phyloP scores from a whole-genome alignment of 1,140 invertebrate species.

The Parasteatoda tepidariorum region DNA sequence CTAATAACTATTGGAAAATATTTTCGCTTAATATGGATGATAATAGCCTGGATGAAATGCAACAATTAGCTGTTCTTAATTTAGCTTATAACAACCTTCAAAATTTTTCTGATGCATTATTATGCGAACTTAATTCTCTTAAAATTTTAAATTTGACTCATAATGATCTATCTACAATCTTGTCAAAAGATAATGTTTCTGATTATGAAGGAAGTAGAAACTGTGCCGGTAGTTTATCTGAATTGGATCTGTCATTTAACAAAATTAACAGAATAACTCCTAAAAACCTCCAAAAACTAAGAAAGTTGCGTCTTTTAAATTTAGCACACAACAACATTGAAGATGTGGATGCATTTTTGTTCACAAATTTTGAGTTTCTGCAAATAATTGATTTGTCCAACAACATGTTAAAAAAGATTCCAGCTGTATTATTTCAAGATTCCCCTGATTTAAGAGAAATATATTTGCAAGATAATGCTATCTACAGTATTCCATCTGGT shows the following conservation, averaged over 20 bases:
- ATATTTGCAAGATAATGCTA: constrained; percentile 86
- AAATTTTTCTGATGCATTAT: constrained; percentile 64
- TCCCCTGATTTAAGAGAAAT: constrained; percentile 81
- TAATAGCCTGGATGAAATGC: constrained; percentile 72
- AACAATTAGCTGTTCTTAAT: constrained; percentile 76
- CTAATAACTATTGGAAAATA: constrained; percentile 76
- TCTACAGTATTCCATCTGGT: constrained; percentile 79
- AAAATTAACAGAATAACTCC: constrained; percentile 77
- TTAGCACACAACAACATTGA: constrained; percentile 85
- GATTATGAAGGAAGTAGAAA: constrained; percentile 68
- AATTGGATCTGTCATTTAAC: constrained; percentile 83
- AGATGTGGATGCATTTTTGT: constrained; percentile 81
- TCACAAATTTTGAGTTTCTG: constrained; percentile 80
- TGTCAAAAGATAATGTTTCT: constrained; percentile 64
- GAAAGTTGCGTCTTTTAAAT: constrained; percentile 66
- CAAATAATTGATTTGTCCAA: constrained; percentile 85
- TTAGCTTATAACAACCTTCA: constrained; percentile 61
- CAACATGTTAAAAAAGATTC: constrained; percentile 81
- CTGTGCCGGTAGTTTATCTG: constrained; percentile 69
- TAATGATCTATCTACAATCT: constrained; percentile 75
- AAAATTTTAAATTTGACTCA: constrained; percentile 85
- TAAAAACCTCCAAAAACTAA: constrained; percentile 60
- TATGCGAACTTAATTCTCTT: constrained; percentile 82
- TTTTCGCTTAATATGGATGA: constrained; percentile 77
- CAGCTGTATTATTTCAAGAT: constrained; percentile 79